Base-by-base conservation (phyloP, 2,113 vertebrate genomes). In the Mixornis gularis region DNA sequence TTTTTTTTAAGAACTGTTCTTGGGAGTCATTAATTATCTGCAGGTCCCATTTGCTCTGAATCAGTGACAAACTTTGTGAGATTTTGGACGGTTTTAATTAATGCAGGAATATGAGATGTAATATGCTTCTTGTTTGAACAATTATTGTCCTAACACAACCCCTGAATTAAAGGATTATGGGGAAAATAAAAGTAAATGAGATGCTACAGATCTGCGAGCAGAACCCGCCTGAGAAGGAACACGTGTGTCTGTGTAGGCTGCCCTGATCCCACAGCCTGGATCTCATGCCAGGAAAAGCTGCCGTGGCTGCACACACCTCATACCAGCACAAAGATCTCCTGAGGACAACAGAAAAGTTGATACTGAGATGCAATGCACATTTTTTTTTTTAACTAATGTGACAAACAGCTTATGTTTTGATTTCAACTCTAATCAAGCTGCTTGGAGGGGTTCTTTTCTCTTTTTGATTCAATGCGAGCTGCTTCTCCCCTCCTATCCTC, bases 11-110 rank as follows among this genome's bases (percentile, higher is more conserved):
- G 89, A 95, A 93, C 80, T 94, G 85, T 89, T 95, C 87, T 44
- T 68, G 91, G 90, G 92, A 95, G 64, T 84, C 95, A 96, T 96
- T 97, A 96, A 97, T 96, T 96, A 96, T 95, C 96, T 90, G 82
- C 51, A 79, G 85, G 92, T 90, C 95, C 55, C 85, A 70, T 90
- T 94, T 11, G 4, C 93, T 92, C 89, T 89, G 89, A 96, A 89
- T 96, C 92, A 72, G 93, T 85, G 91, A 87, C 93, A 94, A 96
- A 96, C 73, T 92, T 94, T 18, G 94, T 76, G 81, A 95, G 85
- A 70, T 90, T 92, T 92, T 90, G 76, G 82, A 87, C n/a, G 26
- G 36, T 49, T 95, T 96, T 96, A 96, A 97, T 95, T 95, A 96
- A 92, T 85, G 94, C 40, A 51, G 26, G 51, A 90, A 90, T 94